Evolutionary conservation across 2,113 vertebrate genomes (phyloP).

Genomic region (Elephas maximus): DNA sequence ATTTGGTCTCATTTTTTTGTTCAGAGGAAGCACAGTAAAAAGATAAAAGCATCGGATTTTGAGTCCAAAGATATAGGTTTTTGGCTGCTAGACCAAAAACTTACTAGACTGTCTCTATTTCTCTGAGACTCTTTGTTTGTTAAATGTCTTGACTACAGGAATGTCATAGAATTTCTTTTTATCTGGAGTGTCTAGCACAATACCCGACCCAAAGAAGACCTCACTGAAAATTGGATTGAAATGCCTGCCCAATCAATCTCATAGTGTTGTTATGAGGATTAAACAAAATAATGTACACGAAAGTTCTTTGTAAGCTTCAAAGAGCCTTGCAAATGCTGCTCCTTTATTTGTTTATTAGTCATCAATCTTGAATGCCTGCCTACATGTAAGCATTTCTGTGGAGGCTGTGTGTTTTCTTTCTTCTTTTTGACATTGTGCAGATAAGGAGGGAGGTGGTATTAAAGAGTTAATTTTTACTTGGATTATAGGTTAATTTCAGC

Average conservation of each 20-base stretch:
- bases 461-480: constrained; percentile 78
- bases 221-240: constrained; percentile 44
- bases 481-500: constrained; percentile 63
- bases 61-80: constrained; percentile 23
- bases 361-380: constrained; percentile 54
- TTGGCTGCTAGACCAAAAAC: not conserved
- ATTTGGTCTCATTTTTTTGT: constrained; percentile 66
- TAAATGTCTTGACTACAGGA: not conserved
- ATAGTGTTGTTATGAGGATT: constrained; percentile 45
- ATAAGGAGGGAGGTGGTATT: not conserved
- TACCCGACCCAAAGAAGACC: not conserved
- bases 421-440: constrained; percentile 34
- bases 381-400: constrained; percentile 41
- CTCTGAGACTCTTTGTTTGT: constrained; percentile 48
- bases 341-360: constrained; percentile 70
- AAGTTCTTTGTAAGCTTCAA: constrained; percentile 63
- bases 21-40: constrained; percentile 37
- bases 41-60: constrained; percentile 56
- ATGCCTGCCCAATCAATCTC: not conserved
- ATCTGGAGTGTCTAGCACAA: constrained; percentile 42
- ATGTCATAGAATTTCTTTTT: constrained; percentile 46
- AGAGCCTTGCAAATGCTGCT: constrained; percentile 39
- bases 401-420: constrained; percentile 4
- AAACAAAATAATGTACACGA: constrained; percentile 58
- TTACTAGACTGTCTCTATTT: not conserved